A percentile compares a stretch with the other conserved stretches of the same genome.
phyloP scores from a whole-genome alignment of 2,797 vertebrate species.

The Knipowitschia caucasica region DNA sequence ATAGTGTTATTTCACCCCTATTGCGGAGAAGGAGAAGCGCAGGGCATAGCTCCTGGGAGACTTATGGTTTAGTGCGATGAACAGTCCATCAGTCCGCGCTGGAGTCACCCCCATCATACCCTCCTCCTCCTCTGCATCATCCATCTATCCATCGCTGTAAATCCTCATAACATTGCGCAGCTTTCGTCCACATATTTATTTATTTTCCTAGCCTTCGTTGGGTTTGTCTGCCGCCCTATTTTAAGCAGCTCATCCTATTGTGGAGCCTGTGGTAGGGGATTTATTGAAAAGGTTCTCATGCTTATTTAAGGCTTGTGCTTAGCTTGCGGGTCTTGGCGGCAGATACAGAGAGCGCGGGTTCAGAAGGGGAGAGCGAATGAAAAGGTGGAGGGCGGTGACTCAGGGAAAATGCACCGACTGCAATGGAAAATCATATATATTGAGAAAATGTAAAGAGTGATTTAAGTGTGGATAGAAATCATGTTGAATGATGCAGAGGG shows the following conservation, averaged over 20 bases:
- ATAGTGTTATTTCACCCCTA: conserved; percentile 62
- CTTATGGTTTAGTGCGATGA: conserved; percentile 71
- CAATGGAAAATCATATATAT: not conserved
- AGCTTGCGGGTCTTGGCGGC: conserved; percentile 60
- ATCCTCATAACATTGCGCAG: conserved; percentile 42
- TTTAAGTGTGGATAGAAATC: not conserved
- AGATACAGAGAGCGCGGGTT: conserved; percentile 23
- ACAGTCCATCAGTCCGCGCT: conserved; percentile 71
- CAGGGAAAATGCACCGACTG: not conserved
- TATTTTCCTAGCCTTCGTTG: conserved; percentile 24
- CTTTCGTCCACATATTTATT: not conserved
- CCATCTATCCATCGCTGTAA: conserved; percentile 61
- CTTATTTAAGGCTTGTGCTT: conserved; percentile 71
- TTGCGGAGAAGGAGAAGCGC: conserved; percentile 12
- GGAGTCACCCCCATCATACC: conserved; percentile 59
- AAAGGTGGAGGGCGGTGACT: not conserved
- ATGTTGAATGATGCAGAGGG: too few species aligned
- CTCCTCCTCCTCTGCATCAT: conserved; percentile 49
- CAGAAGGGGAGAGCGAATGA: not conserved
- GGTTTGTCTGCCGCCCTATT: conserved; percentile 54
- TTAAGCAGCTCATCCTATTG: conserved; percentile 66
- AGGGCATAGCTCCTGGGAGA: conserved; percentile 56
- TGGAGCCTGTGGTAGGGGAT: conserved; percentile 57
- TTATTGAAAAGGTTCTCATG: conserved; percentile 68
- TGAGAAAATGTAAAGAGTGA: not conserved